A percentile compares a stretch with the other conserved stretches of the same genome.
Conservation (phyloP, 2,113 vertebrate genomes). For the Tyrannus savana region DNA sequence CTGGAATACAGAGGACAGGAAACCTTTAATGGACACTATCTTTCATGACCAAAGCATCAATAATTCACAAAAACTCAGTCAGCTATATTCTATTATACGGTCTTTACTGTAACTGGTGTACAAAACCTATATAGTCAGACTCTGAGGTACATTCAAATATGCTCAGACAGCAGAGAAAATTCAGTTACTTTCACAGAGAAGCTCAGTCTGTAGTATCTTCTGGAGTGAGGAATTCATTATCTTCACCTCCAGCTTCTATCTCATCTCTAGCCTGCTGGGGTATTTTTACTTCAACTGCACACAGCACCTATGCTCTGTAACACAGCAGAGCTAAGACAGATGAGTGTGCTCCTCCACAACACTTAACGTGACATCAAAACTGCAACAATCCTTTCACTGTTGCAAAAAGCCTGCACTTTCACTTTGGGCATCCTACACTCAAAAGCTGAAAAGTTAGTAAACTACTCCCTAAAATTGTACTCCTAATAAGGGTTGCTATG, state of each 20-base stretch:
- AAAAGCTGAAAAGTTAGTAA: neutral
- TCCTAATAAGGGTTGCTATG: neutral
- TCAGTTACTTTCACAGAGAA: neutral
- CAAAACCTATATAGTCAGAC: neutral
- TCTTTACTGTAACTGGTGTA: neutral
- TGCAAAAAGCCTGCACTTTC: neutral
- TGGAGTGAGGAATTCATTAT: neutral
- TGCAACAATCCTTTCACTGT: neutral
- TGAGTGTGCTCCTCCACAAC: neutral
- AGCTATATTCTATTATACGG: neutral
- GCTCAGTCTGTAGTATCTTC: neutral
- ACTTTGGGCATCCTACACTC: neutral
- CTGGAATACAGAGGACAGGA: neutral
- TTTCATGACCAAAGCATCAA: neutral
- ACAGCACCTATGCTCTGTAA: neutral
- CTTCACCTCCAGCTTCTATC: neutral
- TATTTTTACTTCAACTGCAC: neutral
- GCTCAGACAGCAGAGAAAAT: neutral
- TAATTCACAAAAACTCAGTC: constrained; percentile 31
- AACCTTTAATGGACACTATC: neutral
- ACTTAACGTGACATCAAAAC: neutral
- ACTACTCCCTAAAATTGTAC: neutral
- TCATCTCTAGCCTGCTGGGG: neutral
- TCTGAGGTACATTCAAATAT: neutral
- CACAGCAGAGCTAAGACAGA: neutral